phyloP scores from a whole-genome alignment of 2,113 vertebrate species.

The Hypanus sabinus region DNA sequence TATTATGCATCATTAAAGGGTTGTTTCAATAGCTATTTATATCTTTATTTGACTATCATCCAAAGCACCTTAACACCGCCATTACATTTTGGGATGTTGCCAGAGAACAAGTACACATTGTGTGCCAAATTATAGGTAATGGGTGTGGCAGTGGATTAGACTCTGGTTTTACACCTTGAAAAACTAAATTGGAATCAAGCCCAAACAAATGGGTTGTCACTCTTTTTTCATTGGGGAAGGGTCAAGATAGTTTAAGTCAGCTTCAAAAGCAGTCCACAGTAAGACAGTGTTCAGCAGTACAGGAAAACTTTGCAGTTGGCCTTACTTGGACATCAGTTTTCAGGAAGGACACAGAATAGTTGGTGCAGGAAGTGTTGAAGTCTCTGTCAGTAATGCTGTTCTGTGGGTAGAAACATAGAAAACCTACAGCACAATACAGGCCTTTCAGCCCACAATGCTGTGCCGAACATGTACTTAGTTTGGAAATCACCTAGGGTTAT shows the following conservation, averaged over 20 bases:
- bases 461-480: no score
- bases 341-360: not conserved
- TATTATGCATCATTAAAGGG: not conserved
- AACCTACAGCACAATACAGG: no score
- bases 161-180: not conserved
- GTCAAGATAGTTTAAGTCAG: not conserved
- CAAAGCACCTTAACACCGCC: not conserved
- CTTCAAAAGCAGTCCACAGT: not conserved
- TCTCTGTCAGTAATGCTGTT: not conserved
- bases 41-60: constrained; percentile 2
- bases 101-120: not conserved
- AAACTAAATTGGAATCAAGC: not conserved
- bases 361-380: not conserved
- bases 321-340: not conserved
- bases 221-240: not conserved
- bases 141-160: not conserved
- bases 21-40: constrained; percentile 16
- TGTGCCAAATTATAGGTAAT: not conserved
- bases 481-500: no score
- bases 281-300: not conserved
- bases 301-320: not conserved
- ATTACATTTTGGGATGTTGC: not conserved
- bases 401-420: not conserved
- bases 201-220: not conserved
- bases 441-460: no score